These are phyloP conservation scores for Hestina assimilis DNA, from an alignment of 1,140 invertebrate species.

Conservation along the genomic window DNA sequence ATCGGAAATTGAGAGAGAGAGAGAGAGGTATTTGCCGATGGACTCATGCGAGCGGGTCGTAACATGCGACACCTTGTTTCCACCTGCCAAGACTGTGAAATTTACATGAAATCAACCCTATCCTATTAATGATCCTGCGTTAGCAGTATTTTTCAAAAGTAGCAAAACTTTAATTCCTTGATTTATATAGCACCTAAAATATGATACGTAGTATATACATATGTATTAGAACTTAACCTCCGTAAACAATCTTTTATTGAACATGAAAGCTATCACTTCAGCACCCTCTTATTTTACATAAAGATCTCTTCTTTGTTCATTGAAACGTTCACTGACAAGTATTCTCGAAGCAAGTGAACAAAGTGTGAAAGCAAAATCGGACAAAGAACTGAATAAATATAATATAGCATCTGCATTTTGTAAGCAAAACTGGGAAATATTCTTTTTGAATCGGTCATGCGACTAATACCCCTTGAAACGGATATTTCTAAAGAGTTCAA, in stretches of 20 bases:
- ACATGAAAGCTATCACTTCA: background rate
- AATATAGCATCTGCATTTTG: slow-evolving; percentile 2
- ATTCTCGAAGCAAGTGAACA: slow-evolving; percentile 24
- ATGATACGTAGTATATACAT: too few relatives aligned
- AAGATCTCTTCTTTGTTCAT: slow-evolving; percentile 19
- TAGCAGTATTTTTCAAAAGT: too few relatives aligned
- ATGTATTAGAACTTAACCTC: too few relatives aligned
- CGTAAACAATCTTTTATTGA: background rate
- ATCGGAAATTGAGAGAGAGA: too few relatives aligned
- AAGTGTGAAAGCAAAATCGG: slow-evolving; percentile 20
- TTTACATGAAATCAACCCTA: background rate
- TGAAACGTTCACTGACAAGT: slow-evolving; percentile 20
- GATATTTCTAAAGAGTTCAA: slow-evolving; percentile 14
- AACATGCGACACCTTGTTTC: too few relatives aligned
- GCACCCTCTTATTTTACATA: slow-evolving; percentile 2
- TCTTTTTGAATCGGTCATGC: slow-evolving; percentile 23
- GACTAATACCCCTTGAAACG: slow-evolving; percentile 17
- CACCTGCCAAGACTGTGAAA: background rate
- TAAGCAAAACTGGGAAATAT: slow-evolving; percentile 3
- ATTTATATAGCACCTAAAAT: too few relatives aligned
- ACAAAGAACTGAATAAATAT: slow-evolving; percentile 22
- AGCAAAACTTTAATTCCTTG: too few relatives aligned
- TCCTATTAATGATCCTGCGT: too few relatives aligned
- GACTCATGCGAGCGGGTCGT: too few relatives aligned
- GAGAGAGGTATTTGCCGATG: too few relatives aligned